Evolutionary conservation across 1,140 invertebrate species (phyloP), one percentile per base, ranked within the genome.

Genomic region (Caenorhabditis remanei): DNA sequence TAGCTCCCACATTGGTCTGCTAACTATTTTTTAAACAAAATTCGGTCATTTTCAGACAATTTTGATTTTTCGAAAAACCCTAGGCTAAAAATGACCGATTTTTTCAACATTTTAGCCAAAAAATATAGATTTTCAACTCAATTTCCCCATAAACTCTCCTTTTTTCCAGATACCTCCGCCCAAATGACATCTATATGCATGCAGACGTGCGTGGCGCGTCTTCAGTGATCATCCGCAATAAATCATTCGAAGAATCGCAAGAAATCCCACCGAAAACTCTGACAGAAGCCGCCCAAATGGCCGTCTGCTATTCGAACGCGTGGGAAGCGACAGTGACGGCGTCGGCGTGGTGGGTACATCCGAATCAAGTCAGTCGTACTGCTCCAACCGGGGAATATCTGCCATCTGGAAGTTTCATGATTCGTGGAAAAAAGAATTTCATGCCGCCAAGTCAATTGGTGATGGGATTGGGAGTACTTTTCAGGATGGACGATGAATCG

Each of bases 311-410:
- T 93, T 97, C 97, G 93, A 95, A 96, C 90, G 97, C 97, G 1
- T 99, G 98, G 98, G 96, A 98, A 91, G 96, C 96, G 0, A 98
- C 99, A 94, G 96, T 99, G 32, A 94, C 98, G 16, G 96, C 96
- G 4, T 96, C 95, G 91, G 96, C 97, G 2, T 99, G 97, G 95
- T 61, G 85, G 65, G 50, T 85, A 0, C 61, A 48, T 11, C 56
- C 21, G 40, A 21, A 41, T 65, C 63, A 94, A 90, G 94, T 99
- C n/a, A 97, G 97, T 19, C 99, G 99, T 94, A 98, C 97, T 0
- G 98, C 98, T 0, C 98, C 97, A 1, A 96, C 96, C 71, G 98
- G 98, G 89, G 97, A 99, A 94, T 99, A 98, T 93, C 94, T 99
- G 71, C 95, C 96, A 9, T 94, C 95, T n/a, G 97, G 98, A 88